Conservation (phyloP, 30 jellyfish, hydroid and myxozoan genomes). For the Turritopsis dohrnii region DNA sequence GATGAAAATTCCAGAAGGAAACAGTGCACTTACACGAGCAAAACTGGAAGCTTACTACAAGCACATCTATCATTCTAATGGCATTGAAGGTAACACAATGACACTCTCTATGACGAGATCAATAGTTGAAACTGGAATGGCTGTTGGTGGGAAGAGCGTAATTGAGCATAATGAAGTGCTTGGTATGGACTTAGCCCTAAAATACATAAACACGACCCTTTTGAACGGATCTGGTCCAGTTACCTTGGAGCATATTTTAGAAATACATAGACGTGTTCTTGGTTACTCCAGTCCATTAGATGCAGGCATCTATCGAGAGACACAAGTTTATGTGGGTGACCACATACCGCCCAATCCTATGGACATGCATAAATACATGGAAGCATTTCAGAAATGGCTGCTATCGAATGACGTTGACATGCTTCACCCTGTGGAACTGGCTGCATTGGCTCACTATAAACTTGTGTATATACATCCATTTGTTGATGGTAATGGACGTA, state of each 20-base stretch:
- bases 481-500: slow-evolving; percentile 84
- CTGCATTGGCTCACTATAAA: slow-evolving; percentile 78
- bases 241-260: slow-evolving; percentile 66
- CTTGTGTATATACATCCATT: slow-evolving; percentile 84
- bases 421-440: slow-evolving; percentile 84
- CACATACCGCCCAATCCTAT: slow-evolving; percentile 83
- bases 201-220: slow-evolving; percentile 74
- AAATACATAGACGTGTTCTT: slow-evolving; percentile 80
- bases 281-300: slow-evolving; percentile 90
- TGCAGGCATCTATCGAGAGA: slow-evolving; percentile 83
- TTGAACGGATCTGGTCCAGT: slow-evolving; percentile 57
- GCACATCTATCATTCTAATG: slow-evolving; percentile 88
- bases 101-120: slow-evolving; percentile 97
- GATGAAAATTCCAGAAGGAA: slow-evolving; percentile 92
- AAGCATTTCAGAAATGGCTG: slow-evolving; percentile 70
- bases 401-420: slow-evolving; percentile 53
- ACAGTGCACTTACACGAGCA: slow-evolving; percentile 82
- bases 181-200: slow-evolving; percentile 83
- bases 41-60: slow-evolving; percentile 80
- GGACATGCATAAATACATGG: slow-evolving; percentile 66
- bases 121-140: slow-evolving; percentile 87
- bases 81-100: slow-evolving; percentile 97
- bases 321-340: slow-evolving; percentile 94
- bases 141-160: slow-evolving; percentile 96
- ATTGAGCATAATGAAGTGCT: slow-evolving; percentile 88